A percentile compares a stretch with the other conserved stretches of the same genome.
Conservation (phyloP, 2,888 invertebrate genomes). For the Chymomyza caudatula region DNA sequence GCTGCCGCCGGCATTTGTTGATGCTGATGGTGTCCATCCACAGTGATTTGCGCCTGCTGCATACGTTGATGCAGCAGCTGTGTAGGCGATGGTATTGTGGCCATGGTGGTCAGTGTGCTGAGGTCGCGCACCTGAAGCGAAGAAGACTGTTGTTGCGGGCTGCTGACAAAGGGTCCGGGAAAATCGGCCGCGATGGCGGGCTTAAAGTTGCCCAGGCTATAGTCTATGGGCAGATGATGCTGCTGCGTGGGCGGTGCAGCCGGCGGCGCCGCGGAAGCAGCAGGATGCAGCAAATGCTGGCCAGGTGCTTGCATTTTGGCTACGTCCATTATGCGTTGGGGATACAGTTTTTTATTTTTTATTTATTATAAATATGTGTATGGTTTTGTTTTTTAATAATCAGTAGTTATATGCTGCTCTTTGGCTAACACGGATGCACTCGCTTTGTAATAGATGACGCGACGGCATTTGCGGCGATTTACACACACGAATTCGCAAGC, state of each 20-base stretch:
- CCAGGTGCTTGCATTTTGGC: conserved; percentile 64
- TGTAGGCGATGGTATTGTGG: conserved; percentile 69
- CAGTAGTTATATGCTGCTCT: too few relatives aligned
- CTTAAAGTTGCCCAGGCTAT: conserved; percentile 76
- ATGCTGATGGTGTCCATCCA: conserved; percentile 54
- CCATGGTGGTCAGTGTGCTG: conserved; percentile 71
- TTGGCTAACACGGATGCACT: conserved; percentile 15
- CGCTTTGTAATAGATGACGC: conserved; percentile 20
- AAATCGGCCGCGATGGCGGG: conserved; percentile 74
- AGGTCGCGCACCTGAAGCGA: conserved; percentile 74
- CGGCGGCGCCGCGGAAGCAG: conserved; percentile 23
- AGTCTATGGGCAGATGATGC: conserved; percentile 75
- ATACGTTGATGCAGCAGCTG: conserved; percentile 72
- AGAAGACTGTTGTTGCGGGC: conserved; percentile 46
- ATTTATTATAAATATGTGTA: conserved; percentile 1
- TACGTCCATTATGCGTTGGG: conserved; percentile 63
- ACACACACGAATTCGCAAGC: conserved; percentile 31
- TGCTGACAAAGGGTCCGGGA: conserved; percentile 69
- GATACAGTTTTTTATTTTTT: neutral
- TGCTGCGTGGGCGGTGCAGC: conserved; percentile 55
- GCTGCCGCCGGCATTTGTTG: conserved; percentile 61
- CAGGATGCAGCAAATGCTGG: conserved; percentile 55
- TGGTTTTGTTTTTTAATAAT: conserved; percentile 4
- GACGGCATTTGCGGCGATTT: conserved; percentile 32
- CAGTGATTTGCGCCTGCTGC: conserved; percentile 59